Conservation (phyloP, 2,113 vertebrate genomes). For the Odocoileus hemionus region DNA sequence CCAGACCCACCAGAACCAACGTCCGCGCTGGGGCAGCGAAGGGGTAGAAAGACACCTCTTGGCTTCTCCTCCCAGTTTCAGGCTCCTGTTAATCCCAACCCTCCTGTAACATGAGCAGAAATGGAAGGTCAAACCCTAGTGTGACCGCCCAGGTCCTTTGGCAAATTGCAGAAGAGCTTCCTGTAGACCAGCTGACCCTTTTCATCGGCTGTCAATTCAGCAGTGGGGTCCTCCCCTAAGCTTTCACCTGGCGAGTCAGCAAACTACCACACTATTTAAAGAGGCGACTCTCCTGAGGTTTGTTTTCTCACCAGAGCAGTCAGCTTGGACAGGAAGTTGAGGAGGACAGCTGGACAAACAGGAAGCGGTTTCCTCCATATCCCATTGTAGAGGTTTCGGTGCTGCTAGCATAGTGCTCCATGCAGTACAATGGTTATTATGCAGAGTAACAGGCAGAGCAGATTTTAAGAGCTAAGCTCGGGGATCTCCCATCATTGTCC, state of each 20-base stretch:
- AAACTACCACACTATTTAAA: fast-evolving
- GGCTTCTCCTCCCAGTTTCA: no score
- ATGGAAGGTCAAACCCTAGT: fast-evolving
- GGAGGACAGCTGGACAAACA: no score
- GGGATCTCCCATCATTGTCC: fast-evolving
- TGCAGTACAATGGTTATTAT: not conserved
- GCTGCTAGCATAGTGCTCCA: fast-evolving
- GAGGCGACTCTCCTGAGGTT: not conserved
- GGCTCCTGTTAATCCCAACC: not conserved
- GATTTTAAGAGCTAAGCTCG: not conserved
- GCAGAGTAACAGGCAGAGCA: not conserved
- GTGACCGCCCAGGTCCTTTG: no score
- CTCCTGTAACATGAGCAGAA: fast-evolving
- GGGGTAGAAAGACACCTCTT: not conserved
- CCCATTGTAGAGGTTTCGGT: not conserved
- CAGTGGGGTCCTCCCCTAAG: fast-evolving
- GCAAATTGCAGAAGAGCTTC: not conserved
- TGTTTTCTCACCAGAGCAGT: fast-evolving
- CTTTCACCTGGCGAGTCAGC: not conserved
- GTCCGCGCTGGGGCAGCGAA: fast-evolving
- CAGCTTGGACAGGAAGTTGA: not conserved
- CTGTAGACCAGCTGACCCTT: not conserved
- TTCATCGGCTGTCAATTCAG: fast-evolving
- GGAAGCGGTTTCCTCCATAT: not conserved
- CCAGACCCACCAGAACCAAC: fast-evolving